Evolutionary conservation across 35 echinoderm and acorn worm genomes (phyloP), one percentile per base, ranked within the genome.

Genomic region (Apostichopus parvimensis): DNA sequence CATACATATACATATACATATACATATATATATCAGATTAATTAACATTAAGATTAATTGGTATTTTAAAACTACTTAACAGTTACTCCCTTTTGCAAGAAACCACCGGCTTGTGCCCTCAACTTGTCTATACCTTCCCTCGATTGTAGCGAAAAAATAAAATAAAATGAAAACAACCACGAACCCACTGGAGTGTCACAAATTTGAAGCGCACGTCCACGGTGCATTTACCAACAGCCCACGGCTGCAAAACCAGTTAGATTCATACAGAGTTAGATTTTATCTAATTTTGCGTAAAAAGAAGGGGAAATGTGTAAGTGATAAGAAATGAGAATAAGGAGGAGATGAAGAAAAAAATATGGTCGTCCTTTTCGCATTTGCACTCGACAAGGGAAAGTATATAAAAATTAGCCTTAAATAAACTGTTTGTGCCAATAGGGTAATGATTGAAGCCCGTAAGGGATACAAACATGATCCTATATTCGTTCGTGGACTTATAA

Each of bases 241-340:
- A 45, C 88, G 70, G 88, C 22, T 57, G 13, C 18, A 71, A 21
- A 22, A 14, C 26, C 88, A 73, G 68, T 57, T 55, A 77, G 70
- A 77, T 77, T 78, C 70, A 77, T 90, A 77, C 73, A 45, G 21
- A 78, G 34, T 22, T 62, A 90, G 73, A 87, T 87, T 90, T 90
- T 90, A 90, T 90, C 88, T 90, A 90, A 90, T 90, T 90, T 90
- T 90, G 88, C 88, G 56, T 90, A 73, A 73, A 73, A 73, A 7
- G n/a, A 73, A 73, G 71, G 6, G 81, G n/a, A 6, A 73, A 18
- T 73, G 20, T 18, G 11, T 60, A 18, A 73, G 71, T 17, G 15
- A 73, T 12, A 73, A 18, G n/a, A 6, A 17, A 6, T 6, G 71
- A 6, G 71, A 73, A 73, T 12, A 73, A 21, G 71, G 17, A 73